Base-by-base conservation (phyloP, 2,113 vertebrate genomes). In the Pedetes capensis region DNA sequence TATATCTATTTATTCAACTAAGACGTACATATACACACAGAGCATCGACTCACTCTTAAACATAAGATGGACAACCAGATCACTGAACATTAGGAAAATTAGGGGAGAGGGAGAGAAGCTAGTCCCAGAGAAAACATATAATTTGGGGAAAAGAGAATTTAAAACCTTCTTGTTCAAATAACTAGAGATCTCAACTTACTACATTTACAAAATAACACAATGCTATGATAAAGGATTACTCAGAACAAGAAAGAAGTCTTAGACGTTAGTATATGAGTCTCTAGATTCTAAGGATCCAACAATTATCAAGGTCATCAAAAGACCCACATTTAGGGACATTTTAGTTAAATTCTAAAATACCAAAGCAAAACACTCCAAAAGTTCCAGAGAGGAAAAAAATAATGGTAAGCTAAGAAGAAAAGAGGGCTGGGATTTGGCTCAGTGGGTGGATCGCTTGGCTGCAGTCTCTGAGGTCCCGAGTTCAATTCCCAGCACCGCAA, bases 261-360 rank as follows among this genome's bases (percentile, higher is more conserved):
- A 63, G 47, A 87, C 39, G 18, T 34, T 63, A 71, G 37, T 39
- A 42, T 6, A 47, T 44, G 29, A 74, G n/a, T 83, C 66, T 95
- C 49, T 51, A 94, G 71, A 88, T 47, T 91, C 25, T 88, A 69
- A 94, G 72, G 57, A 80, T 89, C 44, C 37, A 90, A 10, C 25
- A 85, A 85, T 39, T 63, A 75, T 10, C 53, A 91, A 81, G 53
- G 27, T 53, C 63, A 69, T 57, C 75, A 64, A 93, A 83, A 95
- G n/a, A 81, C n/a, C 55, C 61, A 80, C 3, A 53, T 7, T 91
- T 87, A 79, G 51, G 64, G 6, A 69, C 3, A 78, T 85, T 91
- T 64, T 83, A 81, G 42, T 87, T 95, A 79, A 90, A 75, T 76
- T 83, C 10, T 25, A 80, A 93, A 90, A 64, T 34, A 93, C 5